A percentile compares a stretch with the other conserved stretches of the same genome.
Conservation (phyloP, 2,113 vertebrate species). For the Rhegmatorhina hoffmannsi region DNA sequence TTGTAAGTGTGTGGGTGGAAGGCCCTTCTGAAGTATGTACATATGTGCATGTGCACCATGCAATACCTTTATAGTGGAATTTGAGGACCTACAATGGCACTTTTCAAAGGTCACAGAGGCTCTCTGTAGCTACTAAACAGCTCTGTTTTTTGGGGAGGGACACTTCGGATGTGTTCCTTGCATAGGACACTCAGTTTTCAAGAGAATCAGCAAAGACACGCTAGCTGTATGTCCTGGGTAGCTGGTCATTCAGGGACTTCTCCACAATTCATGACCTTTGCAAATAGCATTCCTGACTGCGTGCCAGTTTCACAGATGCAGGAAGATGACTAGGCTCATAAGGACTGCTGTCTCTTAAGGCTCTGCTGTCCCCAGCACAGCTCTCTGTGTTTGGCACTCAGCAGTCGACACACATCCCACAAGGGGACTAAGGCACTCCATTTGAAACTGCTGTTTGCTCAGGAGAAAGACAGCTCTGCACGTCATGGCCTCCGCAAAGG, state of each 20-base stretch:
- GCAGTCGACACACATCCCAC: fast-evolving
- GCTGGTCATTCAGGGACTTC: background rate
- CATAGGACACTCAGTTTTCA: background rate
- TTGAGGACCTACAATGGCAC: background rate
- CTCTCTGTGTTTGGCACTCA: background rate
- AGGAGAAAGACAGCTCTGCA: background rate
- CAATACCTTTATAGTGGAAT: background rate
- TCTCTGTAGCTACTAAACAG: background rate
- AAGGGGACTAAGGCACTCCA: background rate
- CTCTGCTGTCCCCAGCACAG: background rate
- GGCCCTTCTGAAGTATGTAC: background rate
- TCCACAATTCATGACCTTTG: background rate
- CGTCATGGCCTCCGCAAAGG: fast-evolving
- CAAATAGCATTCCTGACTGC: background rate
- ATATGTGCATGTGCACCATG: fast-evolving
- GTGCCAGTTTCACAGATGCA: background rate
- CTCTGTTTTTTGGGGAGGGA: background rate
- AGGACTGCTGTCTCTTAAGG: background rate
- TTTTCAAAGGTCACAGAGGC: background rate
- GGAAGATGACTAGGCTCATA: background rate
- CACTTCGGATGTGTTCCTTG: background rate
- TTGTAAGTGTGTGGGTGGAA: background rate
- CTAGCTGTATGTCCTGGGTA: background rate
- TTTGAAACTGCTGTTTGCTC: background rate
- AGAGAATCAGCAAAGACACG: background rate